These are phyloP conservation scores for Pachypeltis micranthus DNA, from an alignment of 1,140 invertebrate species.

Conservation along the genomic window DNA sequence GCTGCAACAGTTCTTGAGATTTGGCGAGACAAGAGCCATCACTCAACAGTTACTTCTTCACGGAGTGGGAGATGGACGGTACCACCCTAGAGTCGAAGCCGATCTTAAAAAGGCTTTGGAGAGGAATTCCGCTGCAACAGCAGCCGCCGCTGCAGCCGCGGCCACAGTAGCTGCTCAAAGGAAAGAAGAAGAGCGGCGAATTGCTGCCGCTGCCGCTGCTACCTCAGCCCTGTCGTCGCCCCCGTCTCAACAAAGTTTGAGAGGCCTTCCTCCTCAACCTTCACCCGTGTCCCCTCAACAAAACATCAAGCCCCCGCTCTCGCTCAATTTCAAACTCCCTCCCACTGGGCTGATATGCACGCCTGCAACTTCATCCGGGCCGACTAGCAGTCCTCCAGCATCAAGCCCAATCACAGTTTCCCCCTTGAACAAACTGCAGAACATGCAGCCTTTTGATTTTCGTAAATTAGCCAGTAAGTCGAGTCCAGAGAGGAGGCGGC, in stretches of 20 bases:
- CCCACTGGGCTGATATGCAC: slow-evolving; percentile 27
- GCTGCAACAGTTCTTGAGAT: slow-evolving; percentile 73
- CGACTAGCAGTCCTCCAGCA: slow-evolving; percentile 33
- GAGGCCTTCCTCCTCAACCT: slow-evolving; percentile 18
- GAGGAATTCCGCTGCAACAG: slow-evolving; percentile 25
- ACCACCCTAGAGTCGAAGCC: slow-evolving; percentile 36
- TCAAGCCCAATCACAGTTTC: slow-evolving; percentile 48
- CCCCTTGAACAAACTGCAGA: slow-evolving; percentile 77
- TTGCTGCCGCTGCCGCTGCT: not conserved
- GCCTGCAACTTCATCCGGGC: slow-evolving; percentile 36
- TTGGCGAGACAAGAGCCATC: slow-evolving; percentile 69
- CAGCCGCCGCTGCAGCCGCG: slow-evolving; percentile 2
- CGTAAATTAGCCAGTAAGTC: slow-evolving; percentile 50
- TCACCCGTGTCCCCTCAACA: slow-evolving; percentile 19
- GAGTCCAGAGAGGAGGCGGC: slow-evolving; percentile 38
- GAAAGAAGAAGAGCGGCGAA: slow-evolving; percentile 21
- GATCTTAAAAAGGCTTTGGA: slow-evolving; percentile 47
- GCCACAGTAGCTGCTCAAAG: slow-evolving; percentile 5
- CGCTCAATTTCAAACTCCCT: slow-evolving; percentile 25
- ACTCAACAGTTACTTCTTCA: slow-evolving; percentile 61
- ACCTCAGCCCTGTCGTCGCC: slow-evolving; percentile 12
- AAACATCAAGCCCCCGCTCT: slow-evolving; percentile 14
- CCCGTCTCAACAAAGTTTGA: slow-evolving; percentile 15
- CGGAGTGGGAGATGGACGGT: slow-evolving; percentile 25
- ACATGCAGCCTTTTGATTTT: slow-evolving; percentile 91